Evolutionary conservation across 2,888 invertebrate genomes (phyloP).

Genomic region (Apomyelois bistriatella): DNA sequence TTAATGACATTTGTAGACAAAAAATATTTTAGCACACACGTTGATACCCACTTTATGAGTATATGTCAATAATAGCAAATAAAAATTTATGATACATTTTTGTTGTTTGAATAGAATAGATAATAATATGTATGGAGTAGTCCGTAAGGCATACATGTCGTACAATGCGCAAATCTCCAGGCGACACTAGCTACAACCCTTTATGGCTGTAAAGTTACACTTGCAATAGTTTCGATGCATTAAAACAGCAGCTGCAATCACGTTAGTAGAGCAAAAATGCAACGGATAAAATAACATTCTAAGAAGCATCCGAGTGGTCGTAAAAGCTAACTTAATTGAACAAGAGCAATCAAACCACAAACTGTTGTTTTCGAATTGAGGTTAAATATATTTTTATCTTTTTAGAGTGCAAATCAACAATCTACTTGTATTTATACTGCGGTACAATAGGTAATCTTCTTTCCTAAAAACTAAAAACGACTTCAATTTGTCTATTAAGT

Average conservation of each 20-base stretch:
- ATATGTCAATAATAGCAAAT: no score
- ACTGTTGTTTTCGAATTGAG: not conserved
- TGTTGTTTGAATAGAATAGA: no score
- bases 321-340: slow-evolving; percentile 9
- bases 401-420: not conserved
- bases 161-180: slow-evolving; percentile 3
- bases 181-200: slow-evolving; percentile 1
- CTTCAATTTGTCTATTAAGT: no score
- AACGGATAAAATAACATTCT: slow-evolving; percentile 3
- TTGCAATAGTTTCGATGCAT: slow-evolving; percentile 12
- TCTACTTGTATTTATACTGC: not conserved
- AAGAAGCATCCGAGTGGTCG: slow-evolving; percentile 1
- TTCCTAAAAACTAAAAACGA: no score
- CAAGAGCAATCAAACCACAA: not conserved
- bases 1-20: no score
- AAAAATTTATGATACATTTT: no score
- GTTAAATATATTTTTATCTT: not conserved
- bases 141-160: not conserved
- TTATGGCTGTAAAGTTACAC: slow-evolving; percentile 14
- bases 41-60: no score
- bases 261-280: slow-evolving; percentile 9
- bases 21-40: no score
- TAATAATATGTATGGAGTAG: not conserved
- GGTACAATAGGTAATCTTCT: no score
- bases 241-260: slow-evolving; percentile 13